Evolutionary conservation across 2,888 invertebrate genomes (phyloP).

Genomic region (Ernsta delagoae): DNA sequence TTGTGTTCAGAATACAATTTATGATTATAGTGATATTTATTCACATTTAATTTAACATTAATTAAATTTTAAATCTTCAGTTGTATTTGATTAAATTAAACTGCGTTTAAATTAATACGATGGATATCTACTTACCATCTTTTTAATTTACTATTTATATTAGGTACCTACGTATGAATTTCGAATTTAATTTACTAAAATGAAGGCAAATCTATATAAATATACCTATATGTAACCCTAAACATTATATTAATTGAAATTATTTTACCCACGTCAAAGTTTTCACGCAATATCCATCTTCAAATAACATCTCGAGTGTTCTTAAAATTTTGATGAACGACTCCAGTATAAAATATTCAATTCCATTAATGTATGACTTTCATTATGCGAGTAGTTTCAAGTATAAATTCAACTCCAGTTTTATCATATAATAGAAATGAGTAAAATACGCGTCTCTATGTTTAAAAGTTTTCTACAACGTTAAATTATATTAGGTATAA

Average conservation of each 20-base stretch:
- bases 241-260: neutral
- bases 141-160: no score
- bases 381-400: conserved; percentile 36
- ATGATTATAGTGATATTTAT: neutral
- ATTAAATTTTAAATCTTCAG: no score
- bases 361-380: conserved; percentile 37
- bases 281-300: conserved; percentile 9
- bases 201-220: no score
- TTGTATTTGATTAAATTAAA: no score
- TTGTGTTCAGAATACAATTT: neutral
- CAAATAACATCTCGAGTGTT: conserved; percentile 20
- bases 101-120: no score
- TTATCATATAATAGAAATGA: conserved; percentile 38
- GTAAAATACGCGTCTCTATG: conserved; percentile 19
- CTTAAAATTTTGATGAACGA: conserved; percentile 25
- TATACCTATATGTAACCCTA: neutral
- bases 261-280: neutral
- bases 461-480: conserved; percentile 33
- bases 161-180: no score
- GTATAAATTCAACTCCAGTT: conserved; percentile 34
- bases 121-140: no score
- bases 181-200: no score
- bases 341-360: conserved; percentile 34
- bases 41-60: no score
- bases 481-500: conserved; percentile 7